A percentile compares a stretch with the other conserved stretches of the same genome.
Evolutionary conservation across 1,140 invertebrate species (phyloP).

Genomic region (Mizuhopecten yessoensis): DNA sequence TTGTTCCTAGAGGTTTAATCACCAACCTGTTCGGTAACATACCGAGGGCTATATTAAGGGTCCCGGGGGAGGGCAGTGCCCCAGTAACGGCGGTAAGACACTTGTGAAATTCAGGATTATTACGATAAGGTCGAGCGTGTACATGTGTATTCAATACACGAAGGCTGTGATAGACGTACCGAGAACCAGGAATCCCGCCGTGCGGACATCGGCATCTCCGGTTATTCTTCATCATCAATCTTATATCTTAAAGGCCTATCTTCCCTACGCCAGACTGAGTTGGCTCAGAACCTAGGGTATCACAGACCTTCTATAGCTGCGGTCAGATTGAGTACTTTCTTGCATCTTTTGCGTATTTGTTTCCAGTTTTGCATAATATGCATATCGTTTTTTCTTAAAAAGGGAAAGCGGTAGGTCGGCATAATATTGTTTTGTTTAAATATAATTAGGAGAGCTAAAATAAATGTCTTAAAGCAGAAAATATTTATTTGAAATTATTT

Average conservation of each 20-base stretch:
- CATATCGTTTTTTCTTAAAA: too few relatives aligned
- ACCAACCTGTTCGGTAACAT: neutral
- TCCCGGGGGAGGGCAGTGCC: neutral
- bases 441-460: too few relatives aligned
- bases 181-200: neutral
- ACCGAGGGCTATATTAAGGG: neutral
- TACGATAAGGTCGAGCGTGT: neutral
- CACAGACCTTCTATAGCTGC: too few relatives aligned
- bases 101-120: constrained; percentile 5
- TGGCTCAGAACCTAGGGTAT: neutral
- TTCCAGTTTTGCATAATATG: too few relatives aligned
- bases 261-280: neutral
- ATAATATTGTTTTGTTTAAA: too few relatives aligned
- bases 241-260: neutral
- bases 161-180: neutral
- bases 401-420: too few relatives aligned
- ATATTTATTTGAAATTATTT: too few relatives aligned
- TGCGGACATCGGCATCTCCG: neutral
- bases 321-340: too few relatives aligned
- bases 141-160: neutral
- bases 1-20: too few relatives aligned
- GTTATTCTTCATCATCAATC: neutral
- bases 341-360: too few relatives aligned
- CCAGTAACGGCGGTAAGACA: neutral
- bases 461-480: too few relatives aligned